Evolutionary conservation across 2,888 invertebrate species (phyloP).

Genomic region (Sesia bembeciformis): DNA sequence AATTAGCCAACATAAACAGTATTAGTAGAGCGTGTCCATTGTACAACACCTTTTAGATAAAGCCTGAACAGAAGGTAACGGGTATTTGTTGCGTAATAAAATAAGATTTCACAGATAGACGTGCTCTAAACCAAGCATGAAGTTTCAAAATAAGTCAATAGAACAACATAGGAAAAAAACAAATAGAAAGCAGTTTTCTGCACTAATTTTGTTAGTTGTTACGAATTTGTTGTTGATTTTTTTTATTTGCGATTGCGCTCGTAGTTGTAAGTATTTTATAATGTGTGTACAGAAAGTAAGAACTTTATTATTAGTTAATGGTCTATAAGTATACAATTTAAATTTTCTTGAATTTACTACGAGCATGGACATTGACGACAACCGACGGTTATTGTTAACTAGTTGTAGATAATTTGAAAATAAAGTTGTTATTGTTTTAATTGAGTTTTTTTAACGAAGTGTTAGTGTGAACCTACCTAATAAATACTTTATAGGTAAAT

Average conservation of each 20-base stretch:
- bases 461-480: too few species aligned
- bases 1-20: constrained; percentile 46
- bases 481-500: too few species aligned
- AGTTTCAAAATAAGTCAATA: constrained; percentile 24
- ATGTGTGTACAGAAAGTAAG: background rate
- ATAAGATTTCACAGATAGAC: constrained; percentile 49
- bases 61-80: constrained; percentile 45
- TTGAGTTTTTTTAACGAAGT: too few species aligned
- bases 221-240: constrained; percentile 19
- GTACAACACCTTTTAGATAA: constrained; percentile 44
- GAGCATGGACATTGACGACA: constrained; percentile 20
- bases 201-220: constrained; percentile 3
- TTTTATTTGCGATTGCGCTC: constrained; percentile 3
- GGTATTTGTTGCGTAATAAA: constrained; percentile 55
- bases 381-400: constrained; percentile 55
- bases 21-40: constrained; percentile 65
- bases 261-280: background rate
- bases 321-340: background rate
- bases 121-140: constrained; percentile 13
- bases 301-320: too few species aligned
- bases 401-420: constrained; percentile 52
- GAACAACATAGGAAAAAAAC: constrained; percentile 6
- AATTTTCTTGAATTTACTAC: constrained; percentile 7
- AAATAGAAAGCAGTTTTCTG: constrained; percentile 16
- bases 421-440: constrained; percentile 23